A percentile compares a stretch with the other conserved stretches of the same genome.
Evolutionary conservation across 2,797 vertebrate genomes (phyloP).

Genomic region (Urosaurus nigricauda): DNA sequence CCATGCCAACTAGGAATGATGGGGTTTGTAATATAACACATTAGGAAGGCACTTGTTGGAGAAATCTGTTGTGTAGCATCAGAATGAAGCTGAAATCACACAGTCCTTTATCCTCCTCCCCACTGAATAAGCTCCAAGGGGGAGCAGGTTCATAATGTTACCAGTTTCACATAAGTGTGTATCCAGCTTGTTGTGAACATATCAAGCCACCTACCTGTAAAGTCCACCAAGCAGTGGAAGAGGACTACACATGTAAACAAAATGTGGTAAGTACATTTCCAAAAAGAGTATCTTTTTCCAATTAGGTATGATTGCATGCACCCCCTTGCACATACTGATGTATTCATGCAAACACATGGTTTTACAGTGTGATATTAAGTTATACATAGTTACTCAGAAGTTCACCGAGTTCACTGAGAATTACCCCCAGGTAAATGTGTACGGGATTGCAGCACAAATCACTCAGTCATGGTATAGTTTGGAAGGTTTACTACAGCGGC

Average conservation of each 20-base stretch:
- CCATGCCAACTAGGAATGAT: no score
- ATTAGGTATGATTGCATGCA: neutral
- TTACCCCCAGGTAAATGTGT: neutral
- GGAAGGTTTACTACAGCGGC: constrained; percentile 1
- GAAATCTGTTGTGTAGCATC: neutral
- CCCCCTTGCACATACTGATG: neutral
- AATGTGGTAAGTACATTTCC: neutral
- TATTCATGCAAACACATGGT: neutral
- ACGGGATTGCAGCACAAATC: neutral
- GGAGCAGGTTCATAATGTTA: neutral
- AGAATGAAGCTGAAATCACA: neutral
- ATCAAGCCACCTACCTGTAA: neutral
- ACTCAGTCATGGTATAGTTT: neutral
- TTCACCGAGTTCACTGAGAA: neutral
- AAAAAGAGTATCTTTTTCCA: neutral
- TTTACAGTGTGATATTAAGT: neutral
- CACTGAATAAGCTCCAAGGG: neutral
- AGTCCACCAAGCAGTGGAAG: neutral
- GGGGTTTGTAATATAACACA: neutral
- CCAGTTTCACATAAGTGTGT: neutral
- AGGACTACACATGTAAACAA: neutral
- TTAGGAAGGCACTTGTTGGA: no score
- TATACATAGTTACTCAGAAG: neutral
- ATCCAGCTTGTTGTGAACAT: neutral
- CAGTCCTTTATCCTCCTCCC: neutral